These are phyloP conservation scores for Rissa tridactyla DNA, from an alignment of 2,113 vertebrate genomes.

Conservation along the genomic window DNA sequence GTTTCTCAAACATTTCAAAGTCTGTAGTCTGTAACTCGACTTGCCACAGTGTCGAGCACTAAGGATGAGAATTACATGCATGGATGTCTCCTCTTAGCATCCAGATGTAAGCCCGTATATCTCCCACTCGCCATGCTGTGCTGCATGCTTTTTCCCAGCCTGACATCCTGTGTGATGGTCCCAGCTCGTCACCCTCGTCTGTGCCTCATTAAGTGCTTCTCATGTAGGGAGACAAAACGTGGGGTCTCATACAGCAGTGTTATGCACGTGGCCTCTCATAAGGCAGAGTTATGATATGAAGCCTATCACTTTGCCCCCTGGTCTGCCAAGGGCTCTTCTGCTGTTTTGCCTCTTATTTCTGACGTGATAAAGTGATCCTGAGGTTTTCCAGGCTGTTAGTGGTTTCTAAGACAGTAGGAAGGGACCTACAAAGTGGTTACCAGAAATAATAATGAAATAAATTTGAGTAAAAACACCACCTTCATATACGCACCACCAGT, in stretches of 20 bases:
- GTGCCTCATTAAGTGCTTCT: background rate
- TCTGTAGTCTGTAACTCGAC: background rate
- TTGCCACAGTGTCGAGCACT: background rate
- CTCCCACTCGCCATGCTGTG: background rate
- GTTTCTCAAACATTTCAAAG: background rate
- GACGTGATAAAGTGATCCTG: background rate
- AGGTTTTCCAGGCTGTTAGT: background rate
- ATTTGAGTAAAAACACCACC: background rate
- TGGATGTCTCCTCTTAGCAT: background rate
- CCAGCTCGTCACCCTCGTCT: background rate
- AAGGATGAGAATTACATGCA: background rate
- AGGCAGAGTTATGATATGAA: background rate
- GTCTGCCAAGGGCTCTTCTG: background rate
- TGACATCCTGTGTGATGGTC: background rate
- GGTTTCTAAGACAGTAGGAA: background rate
- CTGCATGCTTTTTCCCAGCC: background rate
- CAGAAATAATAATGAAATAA: background rate
- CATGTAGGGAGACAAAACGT: fast-evolving
- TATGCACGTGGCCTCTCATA: background rate
- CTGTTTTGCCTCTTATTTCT: background rate
- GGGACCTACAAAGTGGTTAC: background rate
- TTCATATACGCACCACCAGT: background rate
- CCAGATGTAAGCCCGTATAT: background rate
- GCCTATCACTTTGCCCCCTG: background rate
- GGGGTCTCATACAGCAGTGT: background rate